Evolutionary conservation across 2,888 invertebrate genomes (phyloP).

Genomic region (Orthosia gothica): DNA sequence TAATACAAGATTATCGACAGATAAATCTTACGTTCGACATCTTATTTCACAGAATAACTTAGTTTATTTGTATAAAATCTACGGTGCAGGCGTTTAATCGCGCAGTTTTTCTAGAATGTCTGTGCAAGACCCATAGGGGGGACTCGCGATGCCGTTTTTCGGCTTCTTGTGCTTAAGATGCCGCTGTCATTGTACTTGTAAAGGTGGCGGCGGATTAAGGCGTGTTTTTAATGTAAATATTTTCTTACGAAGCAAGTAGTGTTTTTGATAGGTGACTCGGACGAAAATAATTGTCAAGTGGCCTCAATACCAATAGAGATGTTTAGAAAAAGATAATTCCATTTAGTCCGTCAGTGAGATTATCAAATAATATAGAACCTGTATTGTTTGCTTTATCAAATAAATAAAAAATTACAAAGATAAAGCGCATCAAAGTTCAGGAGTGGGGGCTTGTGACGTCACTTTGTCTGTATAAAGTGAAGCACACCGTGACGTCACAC

Average conservation of each 20-base stretch:
- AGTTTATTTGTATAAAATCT: neutral
- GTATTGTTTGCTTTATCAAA: no score
- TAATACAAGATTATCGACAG: slow-evolving; percentile 9
- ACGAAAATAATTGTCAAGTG: neutral
- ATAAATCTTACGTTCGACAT: slow-evolving; percentile 23
- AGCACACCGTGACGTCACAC: no score
- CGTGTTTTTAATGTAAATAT: slow-evolving; percentile 19
- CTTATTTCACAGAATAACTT: neutral
- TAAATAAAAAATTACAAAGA: no score
- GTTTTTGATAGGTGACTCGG: no score
- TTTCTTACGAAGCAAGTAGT: neutral
- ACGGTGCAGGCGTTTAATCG: neutral
- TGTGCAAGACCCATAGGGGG: neutral
- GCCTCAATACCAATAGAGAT: no score
- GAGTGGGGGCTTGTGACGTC: no score
- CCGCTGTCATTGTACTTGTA: slow-evolving; percentile 22
- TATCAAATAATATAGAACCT: no score
- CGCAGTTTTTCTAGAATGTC: slow-evolving; percentile 1
- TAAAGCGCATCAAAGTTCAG: no score
- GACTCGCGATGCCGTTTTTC: slow-evolving; percentile 23
- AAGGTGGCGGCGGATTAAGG: neutral
- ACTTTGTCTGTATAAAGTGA: no score
- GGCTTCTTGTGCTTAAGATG: slow-evolving; percentile 11
- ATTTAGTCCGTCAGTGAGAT: no score
- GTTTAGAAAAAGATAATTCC: no score